Percentiles rank a stretch among this genome's conserved stretches.
Conservation (phyloP, 1,140 invertebrate species). For the Cyclargus thomasi region DNA sequence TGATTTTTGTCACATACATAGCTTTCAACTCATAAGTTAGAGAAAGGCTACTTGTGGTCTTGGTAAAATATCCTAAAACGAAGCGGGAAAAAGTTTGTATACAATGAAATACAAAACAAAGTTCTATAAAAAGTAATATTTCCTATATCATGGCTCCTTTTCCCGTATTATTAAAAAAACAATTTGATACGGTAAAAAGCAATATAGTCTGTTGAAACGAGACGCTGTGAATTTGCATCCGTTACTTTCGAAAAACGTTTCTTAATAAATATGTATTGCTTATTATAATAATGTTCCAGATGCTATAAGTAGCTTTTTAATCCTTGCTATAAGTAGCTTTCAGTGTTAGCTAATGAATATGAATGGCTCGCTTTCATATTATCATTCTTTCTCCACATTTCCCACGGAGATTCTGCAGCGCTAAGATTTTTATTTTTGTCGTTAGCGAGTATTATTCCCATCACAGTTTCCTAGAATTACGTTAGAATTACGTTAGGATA, state of each 20-base stretch:
- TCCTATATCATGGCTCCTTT: too few species aligned
- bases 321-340: not conserved
- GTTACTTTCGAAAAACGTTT: not conserved
- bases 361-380: not conserved
- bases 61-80: too few species aligned
- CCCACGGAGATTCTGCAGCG: not conserved
- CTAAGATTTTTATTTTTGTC: not conserved
- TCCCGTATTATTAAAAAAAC: too few species aligned
- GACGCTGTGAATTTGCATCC: not conserved
- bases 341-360: slow-evolving; percentile 3
- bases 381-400: not conserved
- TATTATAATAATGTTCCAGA: slow-evolving; percentile 1
- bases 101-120: too few species aligned
- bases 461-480: not conserved
- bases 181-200: not conserved
- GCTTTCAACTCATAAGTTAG: too few species aligned
- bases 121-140: too few species aligned
- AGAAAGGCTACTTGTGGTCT: too few species aligned
- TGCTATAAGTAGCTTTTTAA: slow-evolving; percentile 1
- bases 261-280: not conserved
- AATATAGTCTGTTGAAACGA: not conserved
- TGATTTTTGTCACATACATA: too few species aligned
- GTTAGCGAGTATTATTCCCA: not conserved
- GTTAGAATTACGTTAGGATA: too few species aligned
- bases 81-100: too few species aligned